Conservation (phyloP, 2,113 vertebrate species). For the Pantherophis guttatus region DNA sequence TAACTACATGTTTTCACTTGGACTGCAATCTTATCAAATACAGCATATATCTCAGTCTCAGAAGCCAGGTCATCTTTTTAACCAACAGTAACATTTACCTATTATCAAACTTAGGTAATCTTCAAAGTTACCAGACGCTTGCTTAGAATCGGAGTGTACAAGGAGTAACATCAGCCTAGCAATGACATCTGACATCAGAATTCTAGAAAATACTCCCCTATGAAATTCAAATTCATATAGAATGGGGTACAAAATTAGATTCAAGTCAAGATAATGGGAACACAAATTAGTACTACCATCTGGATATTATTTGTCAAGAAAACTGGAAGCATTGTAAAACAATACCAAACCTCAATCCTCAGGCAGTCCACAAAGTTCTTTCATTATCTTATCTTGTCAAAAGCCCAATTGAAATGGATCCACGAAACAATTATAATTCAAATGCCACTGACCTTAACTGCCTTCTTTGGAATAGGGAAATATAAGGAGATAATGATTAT, state of each 20-base stretch:
- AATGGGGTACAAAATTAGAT: neutral
- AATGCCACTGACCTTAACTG: neutral
- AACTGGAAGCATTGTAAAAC: neutral
- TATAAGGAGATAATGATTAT: neutral
- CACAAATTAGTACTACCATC: neutral
- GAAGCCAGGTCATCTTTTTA: neutral
- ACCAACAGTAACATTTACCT: neutral
- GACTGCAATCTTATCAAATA: neutral
- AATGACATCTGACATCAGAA: neutral
- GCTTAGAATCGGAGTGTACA: neutral
- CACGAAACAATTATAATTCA: neutral
- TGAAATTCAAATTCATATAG: neutral
- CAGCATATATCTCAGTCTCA: neutral
- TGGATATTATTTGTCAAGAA: neutral
- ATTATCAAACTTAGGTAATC: neutral
- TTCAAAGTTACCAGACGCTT: neutral
- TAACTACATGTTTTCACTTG: neutral
- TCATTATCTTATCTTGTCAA: neutral
- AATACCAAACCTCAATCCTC: neutral
- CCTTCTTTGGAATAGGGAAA: neutral
- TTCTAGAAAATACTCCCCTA: neutral
- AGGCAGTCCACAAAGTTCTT: neutral
- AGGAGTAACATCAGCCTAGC: neutral
- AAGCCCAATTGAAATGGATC: neutral
- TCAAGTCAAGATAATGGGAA: neutral